These are phyloP conservation scores for Trichoplusia ni DNA, from an alignment of 1,140 invertebrate species.

Conservation along the genomic window DNA sequence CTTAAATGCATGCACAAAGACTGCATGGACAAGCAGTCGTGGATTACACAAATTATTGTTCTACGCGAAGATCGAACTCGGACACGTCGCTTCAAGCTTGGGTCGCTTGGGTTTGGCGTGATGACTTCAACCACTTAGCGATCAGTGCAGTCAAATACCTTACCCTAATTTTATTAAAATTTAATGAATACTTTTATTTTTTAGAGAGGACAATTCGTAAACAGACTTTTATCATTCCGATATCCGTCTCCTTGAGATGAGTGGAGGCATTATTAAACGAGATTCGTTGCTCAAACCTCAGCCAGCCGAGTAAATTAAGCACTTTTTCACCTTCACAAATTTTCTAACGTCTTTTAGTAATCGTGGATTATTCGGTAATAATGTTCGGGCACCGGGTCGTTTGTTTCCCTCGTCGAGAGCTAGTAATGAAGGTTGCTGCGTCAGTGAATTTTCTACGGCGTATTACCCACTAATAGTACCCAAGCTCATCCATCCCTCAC, in stretches of 20 bases:
- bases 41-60: too few relatives aligned
- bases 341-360: constrained; percentile 47
- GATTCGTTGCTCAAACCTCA: constrained; percentile 26
- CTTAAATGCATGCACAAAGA: too few relatives aligned
- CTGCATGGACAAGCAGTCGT: too few relatives aligned
- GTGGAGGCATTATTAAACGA: constrained; percentile 19
- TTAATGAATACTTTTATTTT: too few relatives aligned
- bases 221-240: too few relatives aligned
- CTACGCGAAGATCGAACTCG: too few relatives aligned
- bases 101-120: too few relatives aligned
- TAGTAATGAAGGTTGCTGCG: constrained; percentile 51
- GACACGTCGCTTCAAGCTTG: too few relatives aligned
- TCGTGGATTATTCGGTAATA: constrained; percentile 46
- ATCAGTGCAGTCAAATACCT: too few relatives aligned
- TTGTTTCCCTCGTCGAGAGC: constrained; percentile 49
- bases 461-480: constrained; percentile 45
- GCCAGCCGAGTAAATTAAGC: constrained; percentile 41
- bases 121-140: too few relatives aligned
- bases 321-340: constrained; percentile 51
- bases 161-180: too few relatives aligned
- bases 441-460: constrained; percentile 50
- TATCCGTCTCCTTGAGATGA: constrained; percentile 18
- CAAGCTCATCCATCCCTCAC: constrained; percentile 36
- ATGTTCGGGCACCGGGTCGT: constrained; percentile 43
- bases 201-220: too few relatives aligned